Evolutionary conservation across 2,113 vertebrate genomes (phyloP).

Genomic region (Cairina moschata): DNA sequence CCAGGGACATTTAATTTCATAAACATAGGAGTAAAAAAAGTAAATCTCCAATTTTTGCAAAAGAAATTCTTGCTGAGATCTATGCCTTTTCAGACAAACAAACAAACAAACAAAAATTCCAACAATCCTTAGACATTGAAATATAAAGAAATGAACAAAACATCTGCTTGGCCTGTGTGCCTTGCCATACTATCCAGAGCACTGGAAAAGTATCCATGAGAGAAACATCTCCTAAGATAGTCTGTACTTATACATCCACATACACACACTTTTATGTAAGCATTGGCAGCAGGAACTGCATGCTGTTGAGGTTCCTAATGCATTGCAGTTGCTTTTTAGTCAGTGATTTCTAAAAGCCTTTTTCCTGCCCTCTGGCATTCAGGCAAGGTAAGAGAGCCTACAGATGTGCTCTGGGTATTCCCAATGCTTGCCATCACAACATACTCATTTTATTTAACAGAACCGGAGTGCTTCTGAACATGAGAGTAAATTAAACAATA

Average conservation of each 20-base stretch:
- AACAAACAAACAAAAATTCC: no score
- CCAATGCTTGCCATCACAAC: neutral
- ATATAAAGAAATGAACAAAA: neutral
- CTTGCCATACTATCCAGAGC: neutral
- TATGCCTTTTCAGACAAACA: neutral
- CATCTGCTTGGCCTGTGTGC: neutral
- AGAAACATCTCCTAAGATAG: neutral
- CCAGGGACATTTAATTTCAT: neutral
- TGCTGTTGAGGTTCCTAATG: neutral
- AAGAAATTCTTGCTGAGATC: neutral
- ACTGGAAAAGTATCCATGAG: neutral
- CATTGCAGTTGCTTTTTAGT: neutral
- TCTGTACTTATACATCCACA: neutral
- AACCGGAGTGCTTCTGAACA: neutral
- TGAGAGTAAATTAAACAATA: neutral
- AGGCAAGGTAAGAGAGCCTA: neutral
- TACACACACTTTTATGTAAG: no score
- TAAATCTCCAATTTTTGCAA: neutral
- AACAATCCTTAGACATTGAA: neutral
- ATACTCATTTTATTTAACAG: neutral
- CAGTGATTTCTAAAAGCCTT: neutral
- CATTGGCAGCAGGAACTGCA: neutral
- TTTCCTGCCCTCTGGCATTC: neutral
- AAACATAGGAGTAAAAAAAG: neutral
- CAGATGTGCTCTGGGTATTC: neutral